Percentiles rank a stretch among this genome's conserved stretches.
Conservation (phyloP, 1,140 invertebrate genomes). For the Drosophila ananassae region DNA sequence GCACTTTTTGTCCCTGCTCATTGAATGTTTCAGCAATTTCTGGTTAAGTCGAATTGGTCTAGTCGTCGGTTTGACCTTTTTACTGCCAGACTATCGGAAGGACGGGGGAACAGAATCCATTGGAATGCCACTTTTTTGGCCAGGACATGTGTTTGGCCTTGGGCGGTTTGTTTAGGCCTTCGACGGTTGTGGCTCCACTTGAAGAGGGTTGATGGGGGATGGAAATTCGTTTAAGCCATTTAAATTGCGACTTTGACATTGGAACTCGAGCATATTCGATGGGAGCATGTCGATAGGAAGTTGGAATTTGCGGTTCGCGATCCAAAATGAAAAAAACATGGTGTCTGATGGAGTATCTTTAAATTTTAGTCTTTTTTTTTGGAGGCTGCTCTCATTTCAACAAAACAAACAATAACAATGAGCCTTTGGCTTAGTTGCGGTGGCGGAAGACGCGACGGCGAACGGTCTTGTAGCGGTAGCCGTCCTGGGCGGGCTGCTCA, state of each 20-base stretch:
- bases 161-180: conserved; percentile 75
- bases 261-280: conserved; percentile 25
- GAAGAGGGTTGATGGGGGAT: conserved; percentile 29
- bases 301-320: conserved; percentile 5
- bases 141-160: conserved; percentile 78
- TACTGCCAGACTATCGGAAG: conserved; percentile 40
- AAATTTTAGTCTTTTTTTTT: conserved; percentile 26
- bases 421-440: conserved; percentile 55
- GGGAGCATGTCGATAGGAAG: conserved; percentile 29
- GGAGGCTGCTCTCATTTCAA: conserved; percentile 24
- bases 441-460: conserved; percentile 77
- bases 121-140: conserved; percentile 38
- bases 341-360: conserved; percentile 17
- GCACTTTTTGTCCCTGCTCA: conserved; percentile 16
- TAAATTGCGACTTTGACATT: conserved; percentile 38
- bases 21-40: conserved; percentile 58
- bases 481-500: conserved; percentile 74
- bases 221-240: conserved; percentile 4
- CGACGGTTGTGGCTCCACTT: conserved; percentile 6
- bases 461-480: conserved; percentile 79
- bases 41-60: conserved; percentile 69
- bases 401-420: conserved; percentile 44
- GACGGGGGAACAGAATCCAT: conserved; percentile 6
- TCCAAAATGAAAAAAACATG: not conserved
- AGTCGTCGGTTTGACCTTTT: conserved; percentile 75